A percentile compares a stretch with the other conserved stretches of the same genome.
Evolutionary conservation across 2,797 vertebrate genomes (phyloP).

Genomic region (Peromyscus aztecus): DNA sequence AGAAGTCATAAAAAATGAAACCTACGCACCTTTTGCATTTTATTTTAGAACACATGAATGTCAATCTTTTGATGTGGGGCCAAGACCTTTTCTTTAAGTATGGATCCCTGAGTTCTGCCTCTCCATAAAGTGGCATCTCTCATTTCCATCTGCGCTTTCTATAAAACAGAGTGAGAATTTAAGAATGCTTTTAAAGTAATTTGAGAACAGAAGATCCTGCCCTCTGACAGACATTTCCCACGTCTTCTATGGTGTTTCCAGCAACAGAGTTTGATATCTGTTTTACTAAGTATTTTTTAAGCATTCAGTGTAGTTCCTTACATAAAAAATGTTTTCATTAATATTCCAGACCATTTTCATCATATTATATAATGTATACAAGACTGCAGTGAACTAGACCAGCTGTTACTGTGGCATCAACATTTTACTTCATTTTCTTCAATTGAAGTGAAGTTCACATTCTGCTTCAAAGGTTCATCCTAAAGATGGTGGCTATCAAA

Average conservation of each 20-base stretch:
- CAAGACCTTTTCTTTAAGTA: constrained; percentile 15
- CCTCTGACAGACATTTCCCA: constrained; percentile 19
- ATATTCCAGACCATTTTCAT: constrained; percentile 16
- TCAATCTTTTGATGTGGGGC: constrained; percentile 36
- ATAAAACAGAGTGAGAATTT: constrained; percentile 57
- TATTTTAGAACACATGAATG: constrained; percentile 53
- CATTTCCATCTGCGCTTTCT: constrained; percentile 62
- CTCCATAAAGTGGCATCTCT: constrained; percentile 32
- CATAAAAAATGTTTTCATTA: not conserved
- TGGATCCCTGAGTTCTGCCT: not conserved
- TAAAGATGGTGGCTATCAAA: constrained; percentile 13
- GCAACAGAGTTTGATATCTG: not conserved
- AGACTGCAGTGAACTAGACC: not conserved
- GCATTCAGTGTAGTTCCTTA: constrained; percentile 14
- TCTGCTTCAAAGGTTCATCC: not conserved
- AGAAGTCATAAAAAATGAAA: constrained; percentile 65
- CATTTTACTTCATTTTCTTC: not conserved
- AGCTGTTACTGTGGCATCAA: not conserved
- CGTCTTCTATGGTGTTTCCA: not conserved
- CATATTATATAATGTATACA: constrained; percentile 32
- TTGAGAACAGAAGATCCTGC: constrained; percentile 9
- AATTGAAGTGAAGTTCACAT: not conserved
- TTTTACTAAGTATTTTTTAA: constrained; percentile 62
- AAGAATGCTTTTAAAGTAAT: constrained; percentile 58
- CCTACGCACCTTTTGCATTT: constrained; percentile 38